phyloP scores from a whole-genome alignment of 2,113 vertebrate genomes.

The Leptodactylus fuscus region DNA sequence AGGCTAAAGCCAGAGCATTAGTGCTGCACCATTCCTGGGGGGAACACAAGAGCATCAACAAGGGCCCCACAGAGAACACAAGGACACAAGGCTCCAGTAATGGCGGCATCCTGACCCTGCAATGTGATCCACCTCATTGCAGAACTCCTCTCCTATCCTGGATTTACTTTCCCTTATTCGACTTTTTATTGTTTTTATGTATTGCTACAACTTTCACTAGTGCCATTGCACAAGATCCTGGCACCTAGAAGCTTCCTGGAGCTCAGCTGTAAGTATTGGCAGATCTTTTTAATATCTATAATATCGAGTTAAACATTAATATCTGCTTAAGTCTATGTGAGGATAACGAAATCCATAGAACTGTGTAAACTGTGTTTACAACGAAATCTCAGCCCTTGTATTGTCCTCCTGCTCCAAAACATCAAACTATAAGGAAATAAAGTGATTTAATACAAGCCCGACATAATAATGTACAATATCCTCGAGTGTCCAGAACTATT shows the following conservation, averaged over 20 bases:
- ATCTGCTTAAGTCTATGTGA: too few species aligned
- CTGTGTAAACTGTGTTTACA: background rate
- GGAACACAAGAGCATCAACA: background rate
- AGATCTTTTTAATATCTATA: background rate
- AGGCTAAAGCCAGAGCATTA: background rate
- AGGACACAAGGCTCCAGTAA: constrained; percentile 10
- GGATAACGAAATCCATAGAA: background rate
- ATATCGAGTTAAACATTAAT: background rate
- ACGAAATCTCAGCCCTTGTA: background rate
- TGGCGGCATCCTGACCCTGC: background rate
- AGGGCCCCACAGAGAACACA: background rate
- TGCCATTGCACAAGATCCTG: background rate
- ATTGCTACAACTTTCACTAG: background rate
- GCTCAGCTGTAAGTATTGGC: background rate
- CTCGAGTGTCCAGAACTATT: background rate
- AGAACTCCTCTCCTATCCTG: background rate
- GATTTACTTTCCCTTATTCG: background rate
- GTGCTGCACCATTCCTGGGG: background rate
- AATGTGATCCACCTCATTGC: background rate
- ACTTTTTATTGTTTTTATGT: background rate
- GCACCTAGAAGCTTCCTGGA: background rate
- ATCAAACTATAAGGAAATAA: background rate
- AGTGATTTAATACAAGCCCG: background rate
- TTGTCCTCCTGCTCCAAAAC: background rate
- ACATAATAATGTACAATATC: background rate